These are phyloP conservation scores for Galago senegalensis DNA, from an alignment of 2,797 vertebrate genomes.

Conservation along the genomic window DNA sequence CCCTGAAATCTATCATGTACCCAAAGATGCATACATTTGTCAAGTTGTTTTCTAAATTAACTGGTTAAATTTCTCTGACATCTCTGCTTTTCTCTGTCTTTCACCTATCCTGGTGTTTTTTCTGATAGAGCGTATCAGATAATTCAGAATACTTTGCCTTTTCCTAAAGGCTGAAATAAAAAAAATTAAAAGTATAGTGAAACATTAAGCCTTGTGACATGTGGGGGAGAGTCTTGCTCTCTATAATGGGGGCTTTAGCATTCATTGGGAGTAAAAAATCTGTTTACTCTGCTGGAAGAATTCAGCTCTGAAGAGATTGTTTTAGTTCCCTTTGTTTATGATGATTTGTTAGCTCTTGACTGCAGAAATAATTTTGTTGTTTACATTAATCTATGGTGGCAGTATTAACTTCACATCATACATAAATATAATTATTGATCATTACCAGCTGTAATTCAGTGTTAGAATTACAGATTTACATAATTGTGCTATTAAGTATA, in stretches of 20 bases:
- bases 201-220: constrained; percentile 70
- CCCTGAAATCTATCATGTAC: neutral
- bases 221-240: constrained; percentile 81
- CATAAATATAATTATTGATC: constrained; percentile 93
- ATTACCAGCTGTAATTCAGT: constrained; percentile 92
- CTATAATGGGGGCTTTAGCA: constrained; percentile 85
- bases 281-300: constrained; percentile 86
- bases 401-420: constrained; percentile 91
- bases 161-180: constrained; percentile 79
- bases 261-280: constrained; percentile 87
- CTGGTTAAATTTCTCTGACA: constrained; percentile 65
- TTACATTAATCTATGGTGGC: constrained; percentile 91
- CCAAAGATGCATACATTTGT: neutral
- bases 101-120: neutral
- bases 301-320: constrained; percentile 89
- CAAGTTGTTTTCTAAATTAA: neutral
- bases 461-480: constrained; percentile 92
- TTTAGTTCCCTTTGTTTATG: constrained; percentile 89
- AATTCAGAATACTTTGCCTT: constrained; percentile 73
- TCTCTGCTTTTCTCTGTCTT: neutral
- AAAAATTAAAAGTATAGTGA: constrained; percentile 54
- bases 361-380: constrained; percentile 91
- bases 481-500: constrained; percentile 92
- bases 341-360: constrained; percentile 90
- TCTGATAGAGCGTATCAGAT: constrained; percentile 72